A percentile compares a stretch with the other conserved stretches of the same genome.
Conservation (phyloP, 2,797 vertebrate species). For the Cryptoblepharus egeriae region DNA sequence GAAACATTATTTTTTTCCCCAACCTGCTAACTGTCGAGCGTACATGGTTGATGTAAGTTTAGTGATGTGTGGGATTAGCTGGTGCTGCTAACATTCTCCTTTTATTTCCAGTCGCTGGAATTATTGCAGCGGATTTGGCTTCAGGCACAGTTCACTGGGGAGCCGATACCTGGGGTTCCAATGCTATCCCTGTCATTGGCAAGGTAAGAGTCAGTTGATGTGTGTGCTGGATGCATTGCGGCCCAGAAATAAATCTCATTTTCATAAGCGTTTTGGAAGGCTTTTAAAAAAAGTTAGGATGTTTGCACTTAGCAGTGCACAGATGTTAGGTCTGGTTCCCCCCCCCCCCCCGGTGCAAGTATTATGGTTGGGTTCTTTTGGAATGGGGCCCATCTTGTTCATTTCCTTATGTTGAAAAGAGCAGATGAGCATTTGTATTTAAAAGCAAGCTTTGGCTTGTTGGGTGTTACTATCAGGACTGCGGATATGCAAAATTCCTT, state of each 20-base stretch:
- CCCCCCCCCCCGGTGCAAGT: background rate
- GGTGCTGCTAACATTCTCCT: constrained; percentile 64
- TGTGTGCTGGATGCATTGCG: constrained; percentile 58
- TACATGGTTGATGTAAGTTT: constrained; percentile 55
- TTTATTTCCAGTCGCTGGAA: constrained; percentile 80
- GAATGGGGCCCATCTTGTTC: background rate
- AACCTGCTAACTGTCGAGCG: background rate
- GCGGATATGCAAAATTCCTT: background rate
- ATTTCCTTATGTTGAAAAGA: background rate
- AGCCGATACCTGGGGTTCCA: constrained; percentile 86
- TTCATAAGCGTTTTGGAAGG: constrained; percentile 64
- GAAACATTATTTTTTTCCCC: constrained; percentile 24
- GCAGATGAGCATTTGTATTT: background rate
- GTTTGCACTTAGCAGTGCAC: no score
- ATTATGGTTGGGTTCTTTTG: no score
- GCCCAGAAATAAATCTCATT: constrained; percentile 60
- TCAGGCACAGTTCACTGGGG: constrained; percentile 83
- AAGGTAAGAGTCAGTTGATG: constrained; percentile 76
- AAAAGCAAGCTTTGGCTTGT: background rate
- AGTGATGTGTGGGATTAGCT: constrained; percentile 59
- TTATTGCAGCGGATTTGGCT: constrained; percentile 87
- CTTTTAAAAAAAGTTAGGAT: constrained; percentile 51
- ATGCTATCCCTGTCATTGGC: constrained; percentile 87
- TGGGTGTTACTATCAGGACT: background rate
- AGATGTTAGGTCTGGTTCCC: background rate